A percentile compares a stretch with the other conserved stretches of the same genome.
These are phyloP conservation scores for Dryobates pubescens DNA, from an alignment of 2,797 vertebrate species.

Conservation along the genomic window DNA sequence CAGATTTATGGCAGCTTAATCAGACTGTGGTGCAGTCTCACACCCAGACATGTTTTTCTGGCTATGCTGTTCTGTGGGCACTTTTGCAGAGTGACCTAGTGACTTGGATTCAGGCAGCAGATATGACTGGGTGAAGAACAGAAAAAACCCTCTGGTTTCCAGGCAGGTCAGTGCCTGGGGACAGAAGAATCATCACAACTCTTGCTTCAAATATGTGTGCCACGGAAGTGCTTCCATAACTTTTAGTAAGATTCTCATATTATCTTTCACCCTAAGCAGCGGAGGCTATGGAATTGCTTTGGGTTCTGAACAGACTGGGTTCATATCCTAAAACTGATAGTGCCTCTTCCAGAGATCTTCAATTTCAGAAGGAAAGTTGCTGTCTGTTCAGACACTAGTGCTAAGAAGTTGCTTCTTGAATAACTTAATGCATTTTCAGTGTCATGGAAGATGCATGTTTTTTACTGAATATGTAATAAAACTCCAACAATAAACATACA, in stretches of 20 bases:
- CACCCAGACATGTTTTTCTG: fast-evolving
- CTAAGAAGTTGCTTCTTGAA: slow-evolving; percentile 5
- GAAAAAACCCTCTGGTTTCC: background rate
- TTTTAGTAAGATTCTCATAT: fast-evolving
- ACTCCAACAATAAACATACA: slow-evolving; percentile 14
- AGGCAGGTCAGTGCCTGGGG: background rate
- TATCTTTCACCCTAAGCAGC: background rate
- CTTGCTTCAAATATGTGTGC: fast-evolving
- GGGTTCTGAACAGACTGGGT: background rate
- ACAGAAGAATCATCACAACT: background rate
- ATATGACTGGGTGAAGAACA: background rate
- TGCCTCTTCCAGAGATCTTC: background rate
- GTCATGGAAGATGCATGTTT: background rate
- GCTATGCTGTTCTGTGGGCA: fast-evolving
- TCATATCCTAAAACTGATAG: background rate
- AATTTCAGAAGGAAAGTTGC: background rate
- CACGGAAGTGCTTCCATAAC: background rate
- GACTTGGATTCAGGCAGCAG: background rate
- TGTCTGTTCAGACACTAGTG: background rate
- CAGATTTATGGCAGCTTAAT: background rate
- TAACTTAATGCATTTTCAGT: background rate
- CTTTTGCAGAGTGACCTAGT: fast-evolving
- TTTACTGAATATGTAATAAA: background rate
- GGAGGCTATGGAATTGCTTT: fast-evolving
- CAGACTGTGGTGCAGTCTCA: fast-evolving